Base-by-base conservation (phyloP, 2,888 invertebrate species). In the Drosophila mettleri region DNA sequence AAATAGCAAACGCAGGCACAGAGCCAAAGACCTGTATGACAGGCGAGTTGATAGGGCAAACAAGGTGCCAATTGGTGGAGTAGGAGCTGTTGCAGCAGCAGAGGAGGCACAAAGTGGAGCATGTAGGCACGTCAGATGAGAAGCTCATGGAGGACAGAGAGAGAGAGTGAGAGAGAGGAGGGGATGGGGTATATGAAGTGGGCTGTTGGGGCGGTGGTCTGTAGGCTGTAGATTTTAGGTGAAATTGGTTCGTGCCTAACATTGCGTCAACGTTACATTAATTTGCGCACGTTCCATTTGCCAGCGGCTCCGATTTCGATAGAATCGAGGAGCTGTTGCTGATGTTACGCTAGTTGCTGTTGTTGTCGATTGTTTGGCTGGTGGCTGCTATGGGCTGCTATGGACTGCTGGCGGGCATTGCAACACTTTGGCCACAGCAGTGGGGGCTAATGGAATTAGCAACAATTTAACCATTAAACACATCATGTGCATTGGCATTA, bases 391-490 rank as follows among this genome's bases (percentile, higher is more conserved):
- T 41, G 61, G 74, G 53, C 41, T 70, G 75, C 10, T 59, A 52
- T 41, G 61, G 74, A 49, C 41, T 70, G 75, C 38, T 63, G 63
- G 34, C 52, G 69, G 58, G 58, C 65, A 66, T 67, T 78, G 82
- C 79, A 86, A 79, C 81, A 84, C 85, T 85, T 73, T 81, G 74
- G 82, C 78, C 80, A 76, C 62, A 63, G 72, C 71, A 81, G 78
- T 66, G 70, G 61, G 49, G 49, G 73, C 80, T 80, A 88, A 88
- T 86, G 85, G 83, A 86, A 86, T 86, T 86, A 88, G 86, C 86
- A 88, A 88, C 86, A 88, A 88, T 88, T 88, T 86, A 86, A 88
- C 77, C 86, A 88, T 88, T 88, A 86, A 86, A 83, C 86, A 86
- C 80, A 88, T 83, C 78, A 88, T 79, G 83, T 86, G 83, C 80